Conservation (phyloP, 2,113 vertebrate species). For the Sigmodon hispidus region DNA sequence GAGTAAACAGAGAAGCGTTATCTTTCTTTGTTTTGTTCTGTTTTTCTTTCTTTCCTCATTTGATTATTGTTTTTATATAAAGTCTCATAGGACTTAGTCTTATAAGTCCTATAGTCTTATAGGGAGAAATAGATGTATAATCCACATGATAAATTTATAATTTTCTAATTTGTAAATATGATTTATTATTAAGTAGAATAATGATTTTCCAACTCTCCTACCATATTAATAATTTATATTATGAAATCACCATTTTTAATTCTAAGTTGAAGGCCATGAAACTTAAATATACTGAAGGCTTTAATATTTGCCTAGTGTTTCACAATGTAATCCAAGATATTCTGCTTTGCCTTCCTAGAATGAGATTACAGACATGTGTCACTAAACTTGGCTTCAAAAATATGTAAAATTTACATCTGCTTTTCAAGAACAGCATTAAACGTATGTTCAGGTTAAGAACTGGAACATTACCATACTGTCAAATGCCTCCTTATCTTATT, state of each 20-base stretch:
- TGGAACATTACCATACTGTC: background rate
- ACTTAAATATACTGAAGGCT: background rate
- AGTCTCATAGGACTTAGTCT: too few species aligned
- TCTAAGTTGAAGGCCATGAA: background rate
- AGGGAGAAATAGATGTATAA: background rate
- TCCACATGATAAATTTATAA: background rate
- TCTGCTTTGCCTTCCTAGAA: background rate
- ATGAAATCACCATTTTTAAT: background rate
- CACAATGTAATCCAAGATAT: background rate
- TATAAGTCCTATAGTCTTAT: too few species aligned
- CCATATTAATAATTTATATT: background rate
- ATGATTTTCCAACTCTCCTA: background rate
- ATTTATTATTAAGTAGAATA: background rate
- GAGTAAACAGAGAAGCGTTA: background rate
- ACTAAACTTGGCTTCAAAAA: background rate
- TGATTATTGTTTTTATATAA: background rate
- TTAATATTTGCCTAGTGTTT: background rate
- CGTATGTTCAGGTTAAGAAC: background rate
- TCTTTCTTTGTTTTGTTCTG: background rate
- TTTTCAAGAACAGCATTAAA: background rate
- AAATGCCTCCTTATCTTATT: background rate
- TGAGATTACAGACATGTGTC: background rate
- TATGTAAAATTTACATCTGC: background rate
- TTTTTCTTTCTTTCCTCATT: background rate
- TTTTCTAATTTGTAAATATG: background rate